These are phyloP conservation scores for Gambusia affinis DNA, from an alignment of 2,113 vertebrate genomes.

Conservation along the genomic window DNA sequence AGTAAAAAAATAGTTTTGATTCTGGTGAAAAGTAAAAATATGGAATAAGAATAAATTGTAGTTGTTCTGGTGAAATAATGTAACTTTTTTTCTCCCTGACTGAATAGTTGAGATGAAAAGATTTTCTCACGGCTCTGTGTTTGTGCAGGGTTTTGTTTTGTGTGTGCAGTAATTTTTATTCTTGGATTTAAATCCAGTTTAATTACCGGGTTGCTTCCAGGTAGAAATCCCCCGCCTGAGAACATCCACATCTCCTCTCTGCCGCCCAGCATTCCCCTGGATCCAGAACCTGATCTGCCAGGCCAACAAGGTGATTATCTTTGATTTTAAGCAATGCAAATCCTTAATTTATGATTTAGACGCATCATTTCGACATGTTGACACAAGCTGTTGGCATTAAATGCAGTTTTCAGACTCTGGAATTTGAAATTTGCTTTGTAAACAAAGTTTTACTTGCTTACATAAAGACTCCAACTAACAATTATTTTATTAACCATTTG, in stretches of 20 bases:
- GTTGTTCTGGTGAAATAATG: background rate
- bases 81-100: background rate
- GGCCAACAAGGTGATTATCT: conserved; percentile 32
- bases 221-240: conserved; percentile 44
- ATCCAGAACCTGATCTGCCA: conserved; percentile 10
- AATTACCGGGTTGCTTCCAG: conserved; percentile 48
- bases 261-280: conserved; percentile 57
- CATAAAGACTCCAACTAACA: too few species aligned
- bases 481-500: too few species aligned
- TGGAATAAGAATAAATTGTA: background rate
- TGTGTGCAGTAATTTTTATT: background rate
- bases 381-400: background rate
- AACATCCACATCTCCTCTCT: conserved; percentile 61
- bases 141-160: background rate
- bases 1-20: background rate
- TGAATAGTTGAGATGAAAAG: background rate
- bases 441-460: too few species aligned
- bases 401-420: background rate
- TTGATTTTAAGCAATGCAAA: conserved; percentile 3
- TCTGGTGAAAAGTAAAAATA: background rate
- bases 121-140: background rate
- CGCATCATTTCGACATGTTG: background rate
- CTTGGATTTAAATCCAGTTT: background rate
- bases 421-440: too few species aligned
- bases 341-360: background rate